Base-by-base conservation (phyloP, 2,797 vertebrate species). In the Malurus splendens region DNA sequence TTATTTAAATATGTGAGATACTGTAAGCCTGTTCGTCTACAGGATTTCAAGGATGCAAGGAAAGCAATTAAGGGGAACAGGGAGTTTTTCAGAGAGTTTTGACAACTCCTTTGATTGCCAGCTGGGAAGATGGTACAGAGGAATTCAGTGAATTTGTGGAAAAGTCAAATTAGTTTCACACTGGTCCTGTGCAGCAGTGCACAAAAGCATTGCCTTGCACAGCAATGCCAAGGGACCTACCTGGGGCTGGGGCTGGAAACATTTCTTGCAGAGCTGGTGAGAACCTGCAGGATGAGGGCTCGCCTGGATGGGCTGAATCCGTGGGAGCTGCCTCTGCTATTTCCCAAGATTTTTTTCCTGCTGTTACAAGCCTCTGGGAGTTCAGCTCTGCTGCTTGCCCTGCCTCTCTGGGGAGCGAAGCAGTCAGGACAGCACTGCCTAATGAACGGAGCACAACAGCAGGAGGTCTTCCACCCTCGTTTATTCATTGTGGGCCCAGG, bases 1-100 rank as follows among this genome's bases (percentile, higher is more conserved):
- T 75, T 91, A 89, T 92, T 89, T 82, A 91, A 89, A 87, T 62
- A 60, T 44, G 28, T 81, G 77, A 90, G 66, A 75, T 85, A 68
- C 45, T 0, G 5, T 44, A 92, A 89, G 32, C 56, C 38, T 71
- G 28, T 82, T 55, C 3, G 4, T 89, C 82, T 85, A 78, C 24
- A 23, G 51, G 59, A 62, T 89, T 87, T 92, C 48, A 81, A 70
- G 56, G 70, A 78, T 67, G 52, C 73, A 70, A 66, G 83, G 55
- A 89, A 89, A 87, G 61, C 76, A 85, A 59, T 86, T 92, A 75
- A 81, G 45, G 55, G 30, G 30, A 92, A 65, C 22, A 54, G 33
- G 25, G 18, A 32, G 27, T 81, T 48, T 81, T 89, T 73, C 70
- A 86, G 59, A 28, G 39, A 72, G 17, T 87, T 92, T 85, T 91